Base-by-base conservation (phyloP, 2,113 vertebrate species). In the Dicaeum eximium region DNA sequence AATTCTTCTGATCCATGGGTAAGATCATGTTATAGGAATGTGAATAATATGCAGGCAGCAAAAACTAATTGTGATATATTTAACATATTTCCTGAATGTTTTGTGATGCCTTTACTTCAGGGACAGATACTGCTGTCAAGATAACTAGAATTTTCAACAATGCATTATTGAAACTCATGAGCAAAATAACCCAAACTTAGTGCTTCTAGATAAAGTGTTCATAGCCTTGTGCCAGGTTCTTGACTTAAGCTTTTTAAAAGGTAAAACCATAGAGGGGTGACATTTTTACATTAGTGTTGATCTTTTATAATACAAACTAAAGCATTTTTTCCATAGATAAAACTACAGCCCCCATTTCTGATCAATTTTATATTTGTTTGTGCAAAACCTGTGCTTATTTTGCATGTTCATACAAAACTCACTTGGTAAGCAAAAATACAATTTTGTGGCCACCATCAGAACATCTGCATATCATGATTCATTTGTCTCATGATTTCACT, bases 1-100 rank as follows among this genome's bases (percentile, higher is more conserved):
- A 99, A 98, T 97, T 99, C 99, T 70, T 98, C 97, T 93, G 99
- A 99, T 94, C 99, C 99, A 28, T 98, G 98, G 99, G 99, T 99
- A 98, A 97, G 98, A 92, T 67, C 54, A 44, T 42, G 20, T 71
- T 80, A 30, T 30, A 73, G 35, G n/a, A 84, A 45, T 71, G 60
- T 51, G 40, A 87, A 67, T 88, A 31, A 74, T 13, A n/a, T 0
- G 38, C 14, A 74, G 20, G 25, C 81, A 37, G 48, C 22, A 78
- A 65, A 91, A 91, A 66, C 17, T 58, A 48, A 38, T 31, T 23
- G 15, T 67, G 20, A 51, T 87, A 30, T 48, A 54, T 80, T 72
- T 91, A 72, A 14, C 2, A 1, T 48, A 45, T 80, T 85, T 88
- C 64, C 57, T 61, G 40, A 84, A 85, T 65, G 66, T 80, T 80